Evolutionary conservation across 2,888 invertebrate species (phyloP).

Genomic region (Geotrupes spiniger): DNA sequence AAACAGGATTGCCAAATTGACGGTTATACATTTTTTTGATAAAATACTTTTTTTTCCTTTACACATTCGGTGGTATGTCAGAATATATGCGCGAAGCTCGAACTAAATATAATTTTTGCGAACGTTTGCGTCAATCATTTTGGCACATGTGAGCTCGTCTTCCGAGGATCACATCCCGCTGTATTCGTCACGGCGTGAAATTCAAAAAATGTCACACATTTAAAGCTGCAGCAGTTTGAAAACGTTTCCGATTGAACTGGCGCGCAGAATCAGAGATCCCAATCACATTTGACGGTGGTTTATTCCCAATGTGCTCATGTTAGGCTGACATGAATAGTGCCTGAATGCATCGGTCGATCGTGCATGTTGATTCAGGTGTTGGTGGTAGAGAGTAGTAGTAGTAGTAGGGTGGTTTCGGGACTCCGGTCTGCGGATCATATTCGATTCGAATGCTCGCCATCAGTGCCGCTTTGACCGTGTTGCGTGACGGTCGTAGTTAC

Average conservation of each 20-base stretch:
- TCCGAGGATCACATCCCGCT: too few species aligned
- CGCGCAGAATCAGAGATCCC: constrained; percentile 33
- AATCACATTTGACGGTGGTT: constrained; percentile 40
- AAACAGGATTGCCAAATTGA: too few species aligned
- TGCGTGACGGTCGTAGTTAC: not conserved
- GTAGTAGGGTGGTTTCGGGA: constrained; percentile 20
- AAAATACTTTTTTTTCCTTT: too few species aligned
- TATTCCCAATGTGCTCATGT: constrained; percentile 35
- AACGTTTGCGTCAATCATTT: too few species aligned
- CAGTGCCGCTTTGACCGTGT: constrained; percentile 16
- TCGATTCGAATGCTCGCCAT: constrained; percentile 12
- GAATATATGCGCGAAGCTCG: too few species aligned
- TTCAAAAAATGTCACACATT: constrained; percentile 1
- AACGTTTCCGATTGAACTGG: not conserved
- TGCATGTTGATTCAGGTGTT: constrained; percentile 41
- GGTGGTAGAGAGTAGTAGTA: constrained; percentile 24
- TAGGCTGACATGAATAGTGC: constrained; percentile 32
- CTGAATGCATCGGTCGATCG: constrained; percentile 35
- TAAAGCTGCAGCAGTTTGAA: too few species aligned
- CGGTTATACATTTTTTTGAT: too few species aligned
- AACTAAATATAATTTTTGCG: too few species aligned
- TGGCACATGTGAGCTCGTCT: too few species aligned
- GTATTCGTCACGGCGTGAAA: constrained; percentile 3
- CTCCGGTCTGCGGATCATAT: constrained; percentile 14
- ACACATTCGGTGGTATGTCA: too few species aligned